A percentile compares a stretch with the other conserved stretches of the same genome.
These are phyloP conservation scores for Alligator mississippiensis DNA, from an alignment of 2,113 vertebrate species.

Conservation along the genomic window DNA sequence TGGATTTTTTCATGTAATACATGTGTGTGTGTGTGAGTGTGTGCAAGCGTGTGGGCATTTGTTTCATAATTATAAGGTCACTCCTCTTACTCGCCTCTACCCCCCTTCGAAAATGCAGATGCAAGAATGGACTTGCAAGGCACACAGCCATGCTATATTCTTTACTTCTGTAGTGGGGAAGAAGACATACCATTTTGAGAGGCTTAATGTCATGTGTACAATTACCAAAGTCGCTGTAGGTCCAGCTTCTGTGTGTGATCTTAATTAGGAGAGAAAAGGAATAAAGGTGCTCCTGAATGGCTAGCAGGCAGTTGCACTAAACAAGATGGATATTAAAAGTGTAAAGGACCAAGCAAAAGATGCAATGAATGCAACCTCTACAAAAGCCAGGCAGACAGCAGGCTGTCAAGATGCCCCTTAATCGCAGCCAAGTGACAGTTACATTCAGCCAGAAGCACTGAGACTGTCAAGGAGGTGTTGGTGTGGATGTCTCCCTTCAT, in stretches of 20 bases:
- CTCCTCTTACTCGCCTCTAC: not conserved
- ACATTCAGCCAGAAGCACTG: not conserved
- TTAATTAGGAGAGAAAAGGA: not conserved
- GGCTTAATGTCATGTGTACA: not conserved
- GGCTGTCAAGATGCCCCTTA: not conserved
- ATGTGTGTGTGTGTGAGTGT: not conserved
- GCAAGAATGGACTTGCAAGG: not conserved
- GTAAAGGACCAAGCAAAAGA: not conserved
- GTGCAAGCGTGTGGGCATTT: not conserved
- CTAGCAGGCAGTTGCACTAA: not conserved
- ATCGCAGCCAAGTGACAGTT: not conserved
- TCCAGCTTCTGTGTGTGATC: not conserved
- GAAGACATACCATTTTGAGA: not conserved
- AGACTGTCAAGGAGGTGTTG: not conserved
- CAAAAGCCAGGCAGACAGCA: not conserved
- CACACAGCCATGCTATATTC: no score
- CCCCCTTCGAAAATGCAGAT: not conserved
- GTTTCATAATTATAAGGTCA: not conserved
- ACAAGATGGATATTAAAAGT: not conserved
- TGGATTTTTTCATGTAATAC: not conserved
- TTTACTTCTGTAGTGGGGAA: not conserved
- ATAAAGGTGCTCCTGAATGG: not conserved
- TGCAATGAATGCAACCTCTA: not conserved
- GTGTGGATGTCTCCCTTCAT: accelerated
- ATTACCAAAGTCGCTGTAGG: not conserved